Evolutionary conservation across 2,113 vertebrate species (phyloP).

Genomic region (Pseudolaguvia tuberculata): DNA sequence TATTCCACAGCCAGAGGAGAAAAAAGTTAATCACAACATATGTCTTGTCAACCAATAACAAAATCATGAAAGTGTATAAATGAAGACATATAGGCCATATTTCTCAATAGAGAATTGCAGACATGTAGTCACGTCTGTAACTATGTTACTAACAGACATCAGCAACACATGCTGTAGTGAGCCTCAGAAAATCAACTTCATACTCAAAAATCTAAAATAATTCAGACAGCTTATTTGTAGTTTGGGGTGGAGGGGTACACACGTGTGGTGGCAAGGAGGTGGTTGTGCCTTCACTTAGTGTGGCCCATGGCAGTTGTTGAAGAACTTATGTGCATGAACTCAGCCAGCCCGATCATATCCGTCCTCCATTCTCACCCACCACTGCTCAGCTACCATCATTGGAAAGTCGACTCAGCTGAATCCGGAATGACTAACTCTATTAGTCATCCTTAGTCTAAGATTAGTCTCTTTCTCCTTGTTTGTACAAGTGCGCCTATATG

Average conservation of each 20-base stretch:
- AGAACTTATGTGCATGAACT: slow-evolving; percentile 48
- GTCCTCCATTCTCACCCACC: slow-evolving; percentile 33
- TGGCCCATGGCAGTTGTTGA: slow-evolving; percentile 50
- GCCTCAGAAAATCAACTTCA: slow-evolving; percentile 19
- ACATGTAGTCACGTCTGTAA: slow-evolving; percentile 33
- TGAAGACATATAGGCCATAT: slow-evolving; percentile 59
- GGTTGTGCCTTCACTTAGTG: slow-evolving; percentile 22
- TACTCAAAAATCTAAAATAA: slow-evolving; percentile 45
- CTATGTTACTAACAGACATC: not conserved
- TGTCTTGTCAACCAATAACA: slow-evolving; percentile 55
- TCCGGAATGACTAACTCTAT: slow-evolving; percentile 31
- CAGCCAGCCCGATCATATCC: slow-evolving; percentile 60
- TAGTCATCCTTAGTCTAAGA: too few species aligned
- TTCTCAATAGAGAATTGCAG: slow-evolving; percentile 57
- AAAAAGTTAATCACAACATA: not conserved
- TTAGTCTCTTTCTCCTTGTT: not conserved
- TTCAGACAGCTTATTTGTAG: slow-evolving; percentile 62
- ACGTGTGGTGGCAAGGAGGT: slow-evolving; percentile 21
- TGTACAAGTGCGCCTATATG: not conserved
- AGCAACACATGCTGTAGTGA: slow-evolving; percentile 3
- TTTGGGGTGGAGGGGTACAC: slow-evolving; percentile 25
- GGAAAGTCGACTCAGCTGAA: slow-evolving; percentile 28
- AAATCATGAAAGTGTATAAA: slow-evolving; percentile 58
- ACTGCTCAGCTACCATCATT: slow-evolving; percentile 17
- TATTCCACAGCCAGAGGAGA: too few species aligned